Percentiles rank a stretch among this genome's conserved stretches.
These are phyloP conservation scores for Dioctria rufipes DNA, from an alignment of 2,888 invertebrate genomes.

Conservation along the genomic window DNA sequence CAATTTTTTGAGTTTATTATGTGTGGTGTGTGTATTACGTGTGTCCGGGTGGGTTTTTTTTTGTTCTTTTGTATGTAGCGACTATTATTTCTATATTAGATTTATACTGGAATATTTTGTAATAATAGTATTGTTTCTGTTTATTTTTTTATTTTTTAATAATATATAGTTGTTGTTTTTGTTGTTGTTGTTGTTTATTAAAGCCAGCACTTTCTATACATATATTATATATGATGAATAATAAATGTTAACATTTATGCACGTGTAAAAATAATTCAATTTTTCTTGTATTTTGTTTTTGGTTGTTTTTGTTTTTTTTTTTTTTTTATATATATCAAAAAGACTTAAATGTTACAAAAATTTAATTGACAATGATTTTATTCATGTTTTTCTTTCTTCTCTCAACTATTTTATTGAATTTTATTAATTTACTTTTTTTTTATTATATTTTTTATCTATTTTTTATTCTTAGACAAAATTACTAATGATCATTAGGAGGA, in stretches of 20 bases:
- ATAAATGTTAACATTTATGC: slow-evolving; percentile 51
- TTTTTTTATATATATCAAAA: slow-evolving; percentile 21
- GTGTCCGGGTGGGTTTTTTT: not conserved
- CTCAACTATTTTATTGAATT: not conserved
- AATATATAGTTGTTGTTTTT: too few species aligned
- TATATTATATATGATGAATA: slow-evolving; percentile 25
- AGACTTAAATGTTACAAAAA: slow-evolving; percentile 53
- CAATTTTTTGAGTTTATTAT: too few species aligned
- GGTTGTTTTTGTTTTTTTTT: slow-evolving; percentile 36
- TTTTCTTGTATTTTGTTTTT: not conserved
- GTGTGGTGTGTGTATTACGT: not conserved
- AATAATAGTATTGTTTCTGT: too few species aligned
- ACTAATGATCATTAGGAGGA: too few species aligned
- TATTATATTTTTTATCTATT: too few species aligned
- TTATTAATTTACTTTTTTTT: too few species aligned
- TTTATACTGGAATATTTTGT: slow-evolving; percentile 22
- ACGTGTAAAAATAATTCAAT: slow-evolving; percentile 52
- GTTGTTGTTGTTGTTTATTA: too few species aligned
- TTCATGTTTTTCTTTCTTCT: slow-evolving; percentile 43
- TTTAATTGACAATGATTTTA: slow-evolving; percentile 58
- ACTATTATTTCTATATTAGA: not conserved
- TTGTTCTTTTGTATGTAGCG: too few species aligned
- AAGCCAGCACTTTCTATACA: too few species aligned
- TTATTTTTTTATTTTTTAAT: too few species aligned
- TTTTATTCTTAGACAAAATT: too few species aligned